Conservation (phyloP, 1,140 invertebrate species). For the Charaxes varanes region DNA sequence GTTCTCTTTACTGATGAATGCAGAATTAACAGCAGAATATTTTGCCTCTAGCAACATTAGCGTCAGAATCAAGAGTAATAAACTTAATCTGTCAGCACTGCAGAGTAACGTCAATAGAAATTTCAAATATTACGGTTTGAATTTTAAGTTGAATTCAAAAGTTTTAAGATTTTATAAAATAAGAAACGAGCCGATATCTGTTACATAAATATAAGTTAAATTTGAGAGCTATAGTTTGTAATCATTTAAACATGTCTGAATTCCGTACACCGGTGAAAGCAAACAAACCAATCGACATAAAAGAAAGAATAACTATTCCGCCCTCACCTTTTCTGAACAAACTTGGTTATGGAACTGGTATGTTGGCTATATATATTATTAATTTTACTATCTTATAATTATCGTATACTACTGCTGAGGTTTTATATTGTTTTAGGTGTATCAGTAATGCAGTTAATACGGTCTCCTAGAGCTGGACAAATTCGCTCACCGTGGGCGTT, state of each 20-base stretch:
- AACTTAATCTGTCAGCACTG: no score
- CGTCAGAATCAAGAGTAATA: no score
- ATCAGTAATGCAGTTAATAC: conserved; percentile 83
- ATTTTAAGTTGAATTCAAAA: no score
- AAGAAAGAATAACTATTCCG: conserved; percentile 70
- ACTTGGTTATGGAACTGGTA: conserved; percentile 86
- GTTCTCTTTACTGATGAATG: no score
- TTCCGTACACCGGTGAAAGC: conserved; percentile 58
- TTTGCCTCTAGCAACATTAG: no score
- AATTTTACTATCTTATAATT: background rate
- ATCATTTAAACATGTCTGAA: conserved; percentile 42
- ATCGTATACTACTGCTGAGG: no score
- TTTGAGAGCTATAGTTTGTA: no score
- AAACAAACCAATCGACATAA: conserved; percentile 22
- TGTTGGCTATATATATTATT: conserved; percentile 4
- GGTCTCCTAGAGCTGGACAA: conserved; percentile 80
- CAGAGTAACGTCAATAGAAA: no score
- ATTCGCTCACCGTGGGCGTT: conserved; percentile 87
- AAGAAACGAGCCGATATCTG: no score
- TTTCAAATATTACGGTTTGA: no score
- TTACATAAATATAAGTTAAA: conserved; percentile 2
- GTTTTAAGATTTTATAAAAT: no score
- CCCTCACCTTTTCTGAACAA: conserved; percentile 80
- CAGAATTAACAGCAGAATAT: no score
- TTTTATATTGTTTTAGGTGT: conserved; percentile 75